Base-by-base conservation (phyloP, 2,888 invertebrate species). In the Chrysina gloriosa region DNA sequence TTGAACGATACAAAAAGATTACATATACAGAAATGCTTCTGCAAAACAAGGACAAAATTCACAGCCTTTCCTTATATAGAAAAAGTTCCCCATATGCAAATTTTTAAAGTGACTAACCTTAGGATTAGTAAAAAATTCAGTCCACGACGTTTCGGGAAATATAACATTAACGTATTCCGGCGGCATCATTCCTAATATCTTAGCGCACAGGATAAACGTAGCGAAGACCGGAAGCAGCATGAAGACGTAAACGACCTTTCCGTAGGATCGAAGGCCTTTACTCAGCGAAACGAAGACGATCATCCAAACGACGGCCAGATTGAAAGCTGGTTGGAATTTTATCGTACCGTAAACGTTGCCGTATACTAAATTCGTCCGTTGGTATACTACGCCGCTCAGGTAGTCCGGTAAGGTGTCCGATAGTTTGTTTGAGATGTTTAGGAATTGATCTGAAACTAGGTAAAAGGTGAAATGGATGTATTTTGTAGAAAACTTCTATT, bases 261-360 rank as follows among this genome's bases (percentile, higher is more conserved):
- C 93, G 76, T 93, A 93, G 0, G 93, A 93, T 75, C 92, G 88
- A 42, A 95, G 83, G 68, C 96, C 95, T 88, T 94, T 95, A 81
- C 95, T 94, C 19, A 96, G 86, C 47, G 93, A 90, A 19, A 96
- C 89, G 79, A 96, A 96, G 3, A 95, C 91, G 54, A 94, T 90
- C 88, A 94, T 91, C 96, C 96, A 96, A 19, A 95, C 91, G 2
- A 96, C 92, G 0, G 94, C 94, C 80, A 96, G 85, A 82, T 95
- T 95, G 83, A 96, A 95, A 1, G 95, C 94, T 71, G 95, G 89
- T 86, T 96, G 94, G 83, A 95, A 95, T 82, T 92, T 92, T 68
- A 93, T 88, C 56, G 86, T 88, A 23, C 91, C 90, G 65, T 88
- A 87, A 6, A 82, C 78, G 56, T 74, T 78, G 6, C 81, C 82